Base-by-base conservation (phyloP, 1,140 invertebrate genomes). In the Diabrotica virgifera region DNA sequence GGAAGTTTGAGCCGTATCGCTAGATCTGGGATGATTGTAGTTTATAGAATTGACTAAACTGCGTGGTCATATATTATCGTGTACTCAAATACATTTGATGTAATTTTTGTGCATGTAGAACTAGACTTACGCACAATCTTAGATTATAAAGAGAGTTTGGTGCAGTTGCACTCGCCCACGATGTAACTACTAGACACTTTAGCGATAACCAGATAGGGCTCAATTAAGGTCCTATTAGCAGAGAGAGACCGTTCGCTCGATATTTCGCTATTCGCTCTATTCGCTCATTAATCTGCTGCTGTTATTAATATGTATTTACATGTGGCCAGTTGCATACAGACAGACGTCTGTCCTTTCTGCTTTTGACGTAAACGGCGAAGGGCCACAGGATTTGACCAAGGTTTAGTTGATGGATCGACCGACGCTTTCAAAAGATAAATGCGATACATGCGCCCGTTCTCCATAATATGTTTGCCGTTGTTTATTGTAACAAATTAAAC, bases 241-340 rank as follows among this genome's bases (percentile, higher is more conserved):
- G 56, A 54, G 58, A 46, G 40, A 46, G 40, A 46, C 40, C 40
- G 40, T 46, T 8, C 40, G 40, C 40, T 46, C 40, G 40, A 46
- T 46, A 46, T 46, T 46, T 46, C 8, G 5, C 40, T 46, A 46
- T 46, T 46, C 40, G 40, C 60, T 60, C 61, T 62, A 50, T 59
- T 51, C 57, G 61, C 60, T 63, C 65, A 67, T 67, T 67, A 67
- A 67, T 67, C 57, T 63, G 65, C 56, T 67, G 65, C 61, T 67
- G 65, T 63, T 67, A 67, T 67, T 63, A 67, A 67, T 67, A 67
- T 67, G 65, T 67, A 67, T 67, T 67, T 67, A 67, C 65, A 67
- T 67, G 55, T 62, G 61, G 40, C 61, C 37, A 59, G 59, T 36
- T 66, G 65, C 65, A 67, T 59, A 67, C 59, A 61, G 61, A 67